A percentile compares a stretch with the other conserved stretches of the same genome.
Conservation (phyloP, 1,140 invertebrate genomes). For the Procambarus clarkii region DNA sequence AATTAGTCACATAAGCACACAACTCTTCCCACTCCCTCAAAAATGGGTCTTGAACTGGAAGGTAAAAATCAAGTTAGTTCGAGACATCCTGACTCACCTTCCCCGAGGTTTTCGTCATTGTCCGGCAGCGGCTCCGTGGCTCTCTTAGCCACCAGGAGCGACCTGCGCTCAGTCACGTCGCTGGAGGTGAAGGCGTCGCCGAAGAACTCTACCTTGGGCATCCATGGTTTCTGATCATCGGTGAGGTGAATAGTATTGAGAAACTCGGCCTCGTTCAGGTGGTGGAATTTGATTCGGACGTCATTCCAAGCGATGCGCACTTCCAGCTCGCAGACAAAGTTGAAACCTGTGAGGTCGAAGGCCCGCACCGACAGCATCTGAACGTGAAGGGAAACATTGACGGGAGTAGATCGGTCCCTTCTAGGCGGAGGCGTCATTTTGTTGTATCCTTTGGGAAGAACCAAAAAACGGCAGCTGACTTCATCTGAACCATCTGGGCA, state of each 20-base stretch:
- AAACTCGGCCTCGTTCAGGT: slow-evolving; percentile 36
- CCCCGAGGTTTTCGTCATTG: slow-evolving; percentile 35
- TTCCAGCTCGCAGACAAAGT: slow-evolving; percentile 52
- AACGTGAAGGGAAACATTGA: slow-evolving; percentile 41
- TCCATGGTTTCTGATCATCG: slow-evolving; percentile 44
- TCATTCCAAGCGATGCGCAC: slow-evolving; percentile 49
- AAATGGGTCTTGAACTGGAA: too few species aligned
- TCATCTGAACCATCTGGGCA: slow-evolving; percentile 83
- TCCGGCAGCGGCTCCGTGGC: slow-evolving; percentile 22
- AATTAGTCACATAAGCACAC: too few species aligned
- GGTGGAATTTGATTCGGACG: slow-evolving; percentile 22
- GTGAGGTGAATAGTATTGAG: slow-evolving; percentile 41
- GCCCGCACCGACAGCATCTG: slow-evolving; percentile 35
- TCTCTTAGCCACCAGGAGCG: slow-evolving; percentile 13
- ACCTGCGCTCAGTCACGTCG: slow-evolving; percentile 28
- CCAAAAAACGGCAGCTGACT: slow-evolving; percentile 74
- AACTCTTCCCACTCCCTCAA: too few species aligned
- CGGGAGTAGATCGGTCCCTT: slow-evolving; percentile 4
- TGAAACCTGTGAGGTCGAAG: slow-evolving; percentile 55
- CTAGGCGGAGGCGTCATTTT: slow-evolving; percentile 46
- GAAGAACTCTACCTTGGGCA: slow-evolving; percentile 55
- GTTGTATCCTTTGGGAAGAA: slow-evolving; percentile 36
- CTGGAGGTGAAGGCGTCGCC: slow-evolving; percentile 53
- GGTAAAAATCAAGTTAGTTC: too few species aligned
- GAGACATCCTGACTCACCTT: slow-evolving; percentile 18